phyloP scores from a whole-genome alignment of 2,888 invertebrate genomes.

The Rotaria socialis region DNA sequence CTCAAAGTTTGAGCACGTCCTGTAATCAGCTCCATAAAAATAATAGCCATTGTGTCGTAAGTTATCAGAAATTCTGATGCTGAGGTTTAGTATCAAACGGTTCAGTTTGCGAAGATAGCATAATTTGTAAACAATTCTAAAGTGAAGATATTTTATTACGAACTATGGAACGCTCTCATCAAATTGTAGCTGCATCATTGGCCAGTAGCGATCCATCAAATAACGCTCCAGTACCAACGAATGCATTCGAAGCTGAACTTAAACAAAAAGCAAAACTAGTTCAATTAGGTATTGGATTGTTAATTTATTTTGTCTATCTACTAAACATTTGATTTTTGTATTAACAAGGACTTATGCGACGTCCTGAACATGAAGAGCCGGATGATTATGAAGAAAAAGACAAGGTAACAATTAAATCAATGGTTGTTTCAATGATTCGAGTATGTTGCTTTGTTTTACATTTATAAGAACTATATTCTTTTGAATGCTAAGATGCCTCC shows the following conservation, averaged over 20 bases:
- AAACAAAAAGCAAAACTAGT: slow-evolving; percentile 25
- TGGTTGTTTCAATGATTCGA: background rate
- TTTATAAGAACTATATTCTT: background rate
- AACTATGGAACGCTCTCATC: background rate
- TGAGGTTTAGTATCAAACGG: too few species aligned
- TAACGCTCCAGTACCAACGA: background rate
- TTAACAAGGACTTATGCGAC: background rate
- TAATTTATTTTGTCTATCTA: background rate
- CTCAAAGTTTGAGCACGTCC: too few species aligned
- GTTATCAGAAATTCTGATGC: too few species aligned
- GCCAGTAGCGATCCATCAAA: background rate
- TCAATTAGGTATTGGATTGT: background rate
- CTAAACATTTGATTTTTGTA: background rate
- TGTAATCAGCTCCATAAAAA: too few species aligned
- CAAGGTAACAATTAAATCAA: background rate
- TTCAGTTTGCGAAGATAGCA: too few species aligned
- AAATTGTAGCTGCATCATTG: background rate
- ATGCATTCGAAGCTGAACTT: slow-evolving; percentile 10
- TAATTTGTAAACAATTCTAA: too few species aligned
- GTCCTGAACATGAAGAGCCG: background rate
- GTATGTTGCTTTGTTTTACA: background rate
- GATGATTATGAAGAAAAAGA: slow-evolving; percentile 22
- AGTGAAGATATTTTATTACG: background rate
- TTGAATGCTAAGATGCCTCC: slow-evolving; percentile 38
- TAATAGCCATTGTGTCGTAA: too few species aligned